A percentile compares a stretch with the other conserved stretches of the same genome.
These are phyloP conservation scores for Phodopus roborovskii DNA, from an alignment of 2,113 vertebrate genomes.

Conservation along the genomic window DNA sequence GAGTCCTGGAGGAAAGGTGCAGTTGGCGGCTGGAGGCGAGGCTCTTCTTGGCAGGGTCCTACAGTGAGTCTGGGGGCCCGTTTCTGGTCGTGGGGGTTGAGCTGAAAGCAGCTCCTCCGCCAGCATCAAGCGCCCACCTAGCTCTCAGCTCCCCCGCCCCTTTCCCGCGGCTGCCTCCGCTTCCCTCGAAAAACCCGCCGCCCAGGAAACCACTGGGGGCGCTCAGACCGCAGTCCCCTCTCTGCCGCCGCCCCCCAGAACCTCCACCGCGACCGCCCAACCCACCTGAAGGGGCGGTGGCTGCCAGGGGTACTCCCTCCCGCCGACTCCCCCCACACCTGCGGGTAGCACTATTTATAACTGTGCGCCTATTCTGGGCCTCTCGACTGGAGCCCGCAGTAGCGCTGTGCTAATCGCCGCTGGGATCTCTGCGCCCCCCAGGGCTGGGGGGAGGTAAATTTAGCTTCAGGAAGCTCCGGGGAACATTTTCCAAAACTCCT, in stretches of 20 bases:
- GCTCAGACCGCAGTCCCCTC: constrained; percentile 75
- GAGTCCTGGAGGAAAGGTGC: not conserved
- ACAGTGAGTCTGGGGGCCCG: not conserved
- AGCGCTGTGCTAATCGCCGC: constrained; percentile 58
- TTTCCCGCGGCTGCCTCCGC: constrained; percentile 35
- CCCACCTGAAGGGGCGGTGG: constrained; percentile 80
- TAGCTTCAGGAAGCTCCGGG: constrained; percentile 80
- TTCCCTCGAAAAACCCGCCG: constrained; percentile 82
- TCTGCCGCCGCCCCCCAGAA: constrained; percentile 52
- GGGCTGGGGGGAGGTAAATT: constrained; percentile 76
- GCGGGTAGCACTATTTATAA: constrained; percentile 82
- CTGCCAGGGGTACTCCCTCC: constrained; percentile 74
- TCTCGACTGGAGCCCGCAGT: constrained; percentile 57
- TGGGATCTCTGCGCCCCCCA: constrained; percentile 79
- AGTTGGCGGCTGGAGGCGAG: not conserved
- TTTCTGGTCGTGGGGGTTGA: constrained; percentile 24
- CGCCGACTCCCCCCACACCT: constrained; percentile 76
- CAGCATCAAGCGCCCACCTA: constrained; percentile 1
- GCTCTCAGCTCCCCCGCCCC: constrained; percentile 4
- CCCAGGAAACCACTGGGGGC: constrained; percentile 81
- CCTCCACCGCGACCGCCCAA: constrained; percentile 78
- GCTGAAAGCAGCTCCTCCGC: not conserved
- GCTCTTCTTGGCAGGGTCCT: not conserved
- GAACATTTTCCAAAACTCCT: constrained; percentile 82
- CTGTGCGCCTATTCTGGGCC: constrained; percentile 75